phyloP scores from a whole-genome alignment of 2,888 invertebrate species.

The Lutraria lutraria region DNA sequence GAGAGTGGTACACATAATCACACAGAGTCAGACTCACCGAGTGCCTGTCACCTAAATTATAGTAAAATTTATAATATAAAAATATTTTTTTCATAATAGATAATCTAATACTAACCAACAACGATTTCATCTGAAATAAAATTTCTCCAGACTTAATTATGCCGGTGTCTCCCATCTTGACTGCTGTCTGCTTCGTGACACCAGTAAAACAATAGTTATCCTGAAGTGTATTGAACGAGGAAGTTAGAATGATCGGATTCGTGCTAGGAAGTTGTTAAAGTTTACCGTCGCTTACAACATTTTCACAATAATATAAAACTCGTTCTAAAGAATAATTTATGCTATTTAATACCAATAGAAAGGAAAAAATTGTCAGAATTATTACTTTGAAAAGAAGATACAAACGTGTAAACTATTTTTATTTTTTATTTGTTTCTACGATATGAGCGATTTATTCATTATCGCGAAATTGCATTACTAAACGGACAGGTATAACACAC shows the following conservation, averaged over 20 bases:
- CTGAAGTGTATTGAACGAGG: constrained; percentile 32
- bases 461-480: not conserved
- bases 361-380: not conserved
- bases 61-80: too few species aligned
- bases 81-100: constrained; percentile 5
- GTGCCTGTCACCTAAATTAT: too few species aligned
- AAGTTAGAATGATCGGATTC: constrained; percentile 34
- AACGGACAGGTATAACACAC: too few species aligned
- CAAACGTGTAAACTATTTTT: not conserved
- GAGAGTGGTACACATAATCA: too few species aligned
- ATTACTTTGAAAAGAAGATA: not conserved
- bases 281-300: constrained; percentile 38
- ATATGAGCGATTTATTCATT: not conserved
- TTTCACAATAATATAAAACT: not conserved
- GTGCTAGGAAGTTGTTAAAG: constrained; percentile 45
- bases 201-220: not conserved
- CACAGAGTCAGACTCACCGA: too few species aligned
- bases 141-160: constrained; percentile 56
- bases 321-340: not conserved
- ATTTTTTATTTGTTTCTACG: not conserved
- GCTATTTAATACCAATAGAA: not conserved
- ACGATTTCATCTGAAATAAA: constrained; percentile 56
- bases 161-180: constrained; percentile 54
- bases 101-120: constrained; percentile 60
- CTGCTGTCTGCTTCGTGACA: not conserved